These are phyloP conservation scores for Saturnia pavonia DNA, from an alignment of 2,888 invertebrate species.

Conservation along the genomic window DNA sequence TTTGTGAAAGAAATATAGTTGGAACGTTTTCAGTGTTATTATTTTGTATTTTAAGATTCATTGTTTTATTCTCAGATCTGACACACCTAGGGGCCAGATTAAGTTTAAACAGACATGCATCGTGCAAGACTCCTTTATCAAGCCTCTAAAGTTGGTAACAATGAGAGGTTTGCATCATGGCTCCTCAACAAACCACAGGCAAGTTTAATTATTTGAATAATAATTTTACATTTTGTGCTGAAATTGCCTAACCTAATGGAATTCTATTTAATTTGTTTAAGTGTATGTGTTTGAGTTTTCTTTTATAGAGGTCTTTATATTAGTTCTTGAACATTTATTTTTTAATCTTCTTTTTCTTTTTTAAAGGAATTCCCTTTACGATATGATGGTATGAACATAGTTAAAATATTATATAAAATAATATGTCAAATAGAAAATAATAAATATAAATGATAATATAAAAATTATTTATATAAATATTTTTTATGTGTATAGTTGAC, in stretches of 20 bases:
- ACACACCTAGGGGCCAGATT: conserved; percentile 49
- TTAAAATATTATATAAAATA: no score
- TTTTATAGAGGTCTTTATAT: neutral
- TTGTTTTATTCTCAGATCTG: conserved; percentile 53
- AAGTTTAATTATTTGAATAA: conserved; percentile 36
- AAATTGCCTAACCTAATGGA: neutral
- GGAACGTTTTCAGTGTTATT: neutral
- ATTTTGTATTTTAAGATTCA: neutral
- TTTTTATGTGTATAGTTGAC: no score
- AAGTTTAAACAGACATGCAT: conserved; percentile 83
- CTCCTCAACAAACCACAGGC: conserved; percentile 84
- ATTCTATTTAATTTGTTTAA: neutral
- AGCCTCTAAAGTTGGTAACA: conserved; percentile 83
- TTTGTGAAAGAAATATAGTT: neutral
- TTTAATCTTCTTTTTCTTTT: no score
- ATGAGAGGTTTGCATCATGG: conserved; percentile 91
- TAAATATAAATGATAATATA: no score
- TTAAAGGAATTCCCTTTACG: no score
- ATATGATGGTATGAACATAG: no score
- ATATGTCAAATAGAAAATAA: no score
- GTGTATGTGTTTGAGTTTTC: neutral
- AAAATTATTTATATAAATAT: no score
- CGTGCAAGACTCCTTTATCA: conserved; percentile 89
- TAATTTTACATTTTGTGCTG: neutral
- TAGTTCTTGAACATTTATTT: neutral